Conservation (phyloP, 2,888 invertebrate genomes). For the Xylophagus ater region DNA sequence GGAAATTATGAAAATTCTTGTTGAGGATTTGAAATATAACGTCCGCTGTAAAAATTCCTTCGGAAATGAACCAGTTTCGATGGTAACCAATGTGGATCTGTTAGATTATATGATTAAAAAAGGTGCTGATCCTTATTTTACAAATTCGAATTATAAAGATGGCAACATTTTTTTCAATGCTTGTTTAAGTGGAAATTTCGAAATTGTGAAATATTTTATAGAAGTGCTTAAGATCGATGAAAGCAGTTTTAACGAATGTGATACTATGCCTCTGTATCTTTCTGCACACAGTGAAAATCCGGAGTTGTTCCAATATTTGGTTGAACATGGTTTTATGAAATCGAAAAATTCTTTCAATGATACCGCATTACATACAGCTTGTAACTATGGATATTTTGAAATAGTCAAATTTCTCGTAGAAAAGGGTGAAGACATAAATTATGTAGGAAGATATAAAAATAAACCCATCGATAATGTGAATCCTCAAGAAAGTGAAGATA, state of each 20-base stretch:
- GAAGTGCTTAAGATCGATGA: background rate
- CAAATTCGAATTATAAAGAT: background rate
- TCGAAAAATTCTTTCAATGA: slow-evolving; percentile 3
- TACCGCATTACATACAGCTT: slow-evolving; percentile 2
- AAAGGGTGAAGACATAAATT: background rate
- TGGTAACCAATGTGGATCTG: background rate
- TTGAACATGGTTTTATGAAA: too few relatives aligned
- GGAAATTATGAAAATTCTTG: slow-evolving; percentile 6
- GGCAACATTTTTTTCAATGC: background rate
- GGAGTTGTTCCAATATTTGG: background rate
- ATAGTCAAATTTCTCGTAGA: slow-evolving; percentile 3
- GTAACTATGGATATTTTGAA: slow-evolving; percentile 1
- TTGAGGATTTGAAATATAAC: slow-evolving; percentile 2
- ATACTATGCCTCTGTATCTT: background rate
- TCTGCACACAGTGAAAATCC: slow-evolving; percentile 1
- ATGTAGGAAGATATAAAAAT: background rate
- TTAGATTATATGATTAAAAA: slow-evolving; percentile 6
- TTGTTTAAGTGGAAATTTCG: slow-evolving; percentile 2
- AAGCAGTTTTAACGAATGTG: background rate
- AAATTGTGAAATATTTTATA: slow-evolving; percentile 6
- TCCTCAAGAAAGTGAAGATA: background rate
- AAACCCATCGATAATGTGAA: background rate
- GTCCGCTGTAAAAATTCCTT: background rate
- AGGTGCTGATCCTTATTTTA: slow-evolving; percentile 3
- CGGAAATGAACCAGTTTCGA: background rate